Percentiles rank a stretch among this genome's conserved stretches.
phyloP scores from a whole-genome alignment of 2,888 invertebrate genomes.

The Pediacus dermestoides region DNA sequence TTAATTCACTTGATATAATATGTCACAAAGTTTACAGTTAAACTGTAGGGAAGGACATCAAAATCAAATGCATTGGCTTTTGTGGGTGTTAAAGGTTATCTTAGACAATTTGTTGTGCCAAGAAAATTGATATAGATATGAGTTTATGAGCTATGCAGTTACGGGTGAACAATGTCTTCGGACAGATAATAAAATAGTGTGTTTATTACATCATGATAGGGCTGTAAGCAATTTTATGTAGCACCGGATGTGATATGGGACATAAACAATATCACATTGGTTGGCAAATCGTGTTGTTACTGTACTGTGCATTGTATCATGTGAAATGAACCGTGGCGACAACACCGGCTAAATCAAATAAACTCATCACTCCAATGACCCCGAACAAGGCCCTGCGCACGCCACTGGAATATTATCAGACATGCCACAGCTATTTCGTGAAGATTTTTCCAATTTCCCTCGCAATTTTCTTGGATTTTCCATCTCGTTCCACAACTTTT shows the following conservation, averaged over 20 bases:
- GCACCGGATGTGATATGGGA: constrained; percentile 2
- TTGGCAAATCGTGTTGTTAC: constrained; percentile 19
- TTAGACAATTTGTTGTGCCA: too few relatives aligned
- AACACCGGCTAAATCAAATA: constrained; percentile 36
- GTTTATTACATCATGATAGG: constrained; percentile 2
- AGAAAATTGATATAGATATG: too few relatives aligned
- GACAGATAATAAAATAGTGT: constrained; percentile 1
- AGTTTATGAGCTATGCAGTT: too few relatives aligned
- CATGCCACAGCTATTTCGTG: constrained; percentile 36
- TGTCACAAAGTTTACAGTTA: neutral
- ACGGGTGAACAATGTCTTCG: neutral
- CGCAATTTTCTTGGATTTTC: constrained; percentile 35
- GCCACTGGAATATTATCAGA: constrained; percentile 40
- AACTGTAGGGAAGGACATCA: too few relatives aligned
- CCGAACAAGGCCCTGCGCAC: constrained; percentile 27
- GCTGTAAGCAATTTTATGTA: constrained; percentile 4
- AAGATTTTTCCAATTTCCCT: constrained; percentile 45
- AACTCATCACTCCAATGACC: constrained; percentile 36
- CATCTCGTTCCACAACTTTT: constrained; percentile 27
- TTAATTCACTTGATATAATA: too few relatives aligned
- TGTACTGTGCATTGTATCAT: constrained; percentile 16
- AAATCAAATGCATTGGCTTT: too few relatives aligned
- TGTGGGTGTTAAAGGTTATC: too few relatives aligned
- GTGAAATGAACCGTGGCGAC: constrained; percentile 25
- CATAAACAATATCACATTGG: constrained; percentile 19